Percentiles rank a stretch among this genome's conserved stretches.
These are phyloP conservation scores for Lonchura striata DNA, from an alignment of 2,113 vertebrate genomes.

Conservation along the genomic window DNA sequence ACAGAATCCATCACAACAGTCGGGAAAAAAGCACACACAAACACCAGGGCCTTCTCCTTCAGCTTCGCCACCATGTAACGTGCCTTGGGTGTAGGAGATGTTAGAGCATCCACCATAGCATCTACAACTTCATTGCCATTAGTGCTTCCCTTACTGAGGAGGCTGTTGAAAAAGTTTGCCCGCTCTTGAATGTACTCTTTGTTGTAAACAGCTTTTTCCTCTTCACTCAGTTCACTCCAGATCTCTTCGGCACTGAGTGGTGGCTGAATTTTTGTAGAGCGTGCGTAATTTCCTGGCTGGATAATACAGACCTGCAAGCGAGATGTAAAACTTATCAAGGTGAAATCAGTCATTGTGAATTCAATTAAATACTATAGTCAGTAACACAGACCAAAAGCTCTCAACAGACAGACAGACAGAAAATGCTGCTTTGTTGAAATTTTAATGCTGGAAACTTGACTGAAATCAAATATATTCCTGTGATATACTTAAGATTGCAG, in stretches of 20 bases:
- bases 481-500: not conserved
- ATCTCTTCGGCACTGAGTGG: slow-evolving; percentile 58
- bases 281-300: slow-evolving; percentile 80
- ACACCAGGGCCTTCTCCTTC: slow-evolving; percentile 50
- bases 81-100: slow-evolving; percentile 51
- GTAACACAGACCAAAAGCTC: slow-evolving; percentile 19
- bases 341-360: not conserved
- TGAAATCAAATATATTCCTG: not conserved
- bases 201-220: slow-evolving; percentile 67
- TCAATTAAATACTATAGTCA: not conserved
- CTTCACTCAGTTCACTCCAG: slow-evolving; percentile 71
- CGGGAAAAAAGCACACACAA: slow-evolving; percentile 35
- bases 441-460: slow-evolving; percentile 19
- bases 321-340: not conserved
- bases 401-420: not conserved
- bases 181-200: slow-evolving; percentile 67
- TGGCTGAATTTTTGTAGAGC: slow-evolving; percentile 75
- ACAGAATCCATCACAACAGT: slow-evolving; percentile 53
- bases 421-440: slow-evolving; percentile 6
- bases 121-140: slow-evolving; percentile 59
- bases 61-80: slow-evolving; percentile 71
- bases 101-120: slow-evolving; percentile 77
- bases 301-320: slow-evolving; percentile 78
- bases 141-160: slow-evolving; percentile 57
- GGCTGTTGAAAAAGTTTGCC: slow-evolving; percentile 64